These are phyloP conservation scores for Polydesmus complanatus DNA, from an alignment of 2,888 invertebrate species.

Conservation along the genomic window DNA sequence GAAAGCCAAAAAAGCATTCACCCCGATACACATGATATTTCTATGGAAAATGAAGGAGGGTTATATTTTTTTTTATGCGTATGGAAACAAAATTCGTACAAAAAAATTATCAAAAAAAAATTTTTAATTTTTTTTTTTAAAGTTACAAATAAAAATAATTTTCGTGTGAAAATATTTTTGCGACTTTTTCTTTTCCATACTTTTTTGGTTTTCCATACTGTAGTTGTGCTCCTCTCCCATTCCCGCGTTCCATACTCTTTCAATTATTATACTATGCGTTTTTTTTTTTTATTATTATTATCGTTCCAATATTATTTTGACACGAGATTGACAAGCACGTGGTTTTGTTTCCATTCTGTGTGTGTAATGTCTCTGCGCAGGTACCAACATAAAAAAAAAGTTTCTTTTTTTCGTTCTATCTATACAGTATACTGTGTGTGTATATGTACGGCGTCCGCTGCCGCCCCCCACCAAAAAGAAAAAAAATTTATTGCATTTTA, in stretches of 20 bases:
- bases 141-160: neutral
- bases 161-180: neutral
- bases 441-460: no score
- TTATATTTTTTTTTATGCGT: neutral
- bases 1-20: neutral
- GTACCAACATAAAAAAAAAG: neutral
- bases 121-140: neutral
- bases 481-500: neutral
- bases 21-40: neutral
- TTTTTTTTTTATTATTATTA: no score
- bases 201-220: no score
- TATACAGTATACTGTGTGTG: no score
- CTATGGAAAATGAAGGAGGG: neutral
- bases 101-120: no score
- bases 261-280: no score
- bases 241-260: no score
- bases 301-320: neutral
- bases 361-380: neutral
- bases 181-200: no score
- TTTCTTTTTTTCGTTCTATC: neutral
- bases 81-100: no score
- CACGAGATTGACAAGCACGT: neutral
- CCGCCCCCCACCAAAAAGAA: neutral
- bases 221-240: no score
- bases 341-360: neutral